Evolutionary conservation across 2,797 vertebrate genomes (phyloP), one percentile per base, ranked within the genome.

Genomic region (Anniella stebbinsi): DNA sequence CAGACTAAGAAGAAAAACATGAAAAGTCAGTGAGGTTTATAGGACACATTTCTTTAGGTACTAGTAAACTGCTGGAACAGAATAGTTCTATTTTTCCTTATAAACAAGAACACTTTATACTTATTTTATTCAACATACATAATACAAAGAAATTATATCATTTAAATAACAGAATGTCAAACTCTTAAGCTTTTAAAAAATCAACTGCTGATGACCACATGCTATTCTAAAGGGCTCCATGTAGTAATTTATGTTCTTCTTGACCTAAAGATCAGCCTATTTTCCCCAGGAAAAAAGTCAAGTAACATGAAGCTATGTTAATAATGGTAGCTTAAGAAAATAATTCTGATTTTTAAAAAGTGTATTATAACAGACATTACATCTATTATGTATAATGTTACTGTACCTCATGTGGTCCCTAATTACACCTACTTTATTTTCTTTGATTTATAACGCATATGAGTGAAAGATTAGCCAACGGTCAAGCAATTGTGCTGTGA

Each of bases 131-230:
- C 25, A 21, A 80, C 15, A 80, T 21, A 69, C 25, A 80, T 11
- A 51, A 41, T 9, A 30, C n/a, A 80, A 33, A 67, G 5, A 77
- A 77, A 77, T 66, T 23, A 21, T 80, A 21, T 69, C 66, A 70
- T 60, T 88, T 63, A 88, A 82, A 45, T 82, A n/a, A 45, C 17
- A 60, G 28, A 60, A 36, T 87, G 87, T 57, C 76, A 85, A 80
- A 33, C 33, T 78, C 33, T 69, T 57, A 48, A 78, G 51, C 17
- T 76, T 89, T 70, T 85, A n/a, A 85, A 85, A 89, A 85, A 89
- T 77, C 41, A 85, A 66, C 45, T 57, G 28, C 23, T 89, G 36
- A 76, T 36, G 28, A 80, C 33, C 36, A 67, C 85, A 63, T 76
- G 45, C 38, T 33, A 41, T 33, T 63, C 73, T 77, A 41, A 84